Evolutionary conservation across 2,888 invertebrate species (phyloP), one percentile per base, ranked within the genome.

Genomic region (Eumacrocentrus americanus): DNA sequence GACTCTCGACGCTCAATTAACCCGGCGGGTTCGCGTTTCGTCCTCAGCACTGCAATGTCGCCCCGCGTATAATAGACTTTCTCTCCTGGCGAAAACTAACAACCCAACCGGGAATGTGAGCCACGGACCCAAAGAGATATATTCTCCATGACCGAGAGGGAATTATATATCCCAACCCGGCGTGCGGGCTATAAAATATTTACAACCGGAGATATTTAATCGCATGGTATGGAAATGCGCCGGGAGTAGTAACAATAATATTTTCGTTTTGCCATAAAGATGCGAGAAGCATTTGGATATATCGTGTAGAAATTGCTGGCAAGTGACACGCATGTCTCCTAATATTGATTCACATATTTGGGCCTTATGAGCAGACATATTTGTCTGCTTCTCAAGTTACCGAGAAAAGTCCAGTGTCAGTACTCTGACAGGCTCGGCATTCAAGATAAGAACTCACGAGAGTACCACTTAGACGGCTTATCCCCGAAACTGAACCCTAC

Each of bases 51-150:
- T n/a, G n/a, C 20, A 37, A 48, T 56, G 25, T 25, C n/a, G 35
- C 48, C 25, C 16, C 40, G 34, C 35, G 25, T 47, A 57, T 40
- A 50, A 50, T 50, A 57, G 56, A 57, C 48, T 50, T 56, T 57
- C 56, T 48, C 40, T 47, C n/a, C 2, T 34, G 29, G 46, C 35
- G 37, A 47, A 47, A 46, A 55, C 47, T 23, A 37, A 55, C 38
- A 55, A 55, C 20, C 47, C 23, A 47, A 9, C 7, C 14, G 34
- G 20, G 14, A 34, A 34, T 25, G 25, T 29, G 47, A 25, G 23
- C 46, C 9, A 46, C 11, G 22, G 5, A n/a, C 11, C 11, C 16
- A 23, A 9, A 11, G 25, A 23, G 16, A 47, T n/a, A 14, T 16
- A 14, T 11, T 5, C 22, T 25, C 14, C 47, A 16, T 25, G 23